Evolutionary conservation across 2,113 vertebrate species (phyloP).

Genomic region (Sylvietta virens): DNA sequence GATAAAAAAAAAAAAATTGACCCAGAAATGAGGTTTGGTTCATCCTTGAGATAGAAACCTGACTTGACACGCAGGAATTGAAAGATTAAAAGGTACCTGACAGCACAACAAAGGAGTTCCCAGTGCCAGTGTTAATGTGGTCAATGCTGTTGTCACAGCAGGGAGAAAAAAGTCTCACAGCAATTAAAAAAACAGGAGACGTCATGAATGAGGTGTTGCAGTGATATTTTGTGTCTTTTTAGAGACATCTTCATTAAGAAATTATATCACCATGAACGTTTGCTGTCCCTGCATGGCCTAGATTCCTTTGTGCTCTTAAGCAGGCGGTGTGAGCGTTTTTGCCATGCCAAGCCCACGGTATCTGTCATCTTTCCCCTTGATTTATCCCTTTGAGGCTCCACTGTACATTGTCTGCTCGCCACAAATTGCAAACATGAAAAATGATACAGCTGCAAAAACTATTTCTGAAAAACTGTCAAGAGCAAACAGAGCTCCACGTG

Average conservation of each 20-base stretch:
- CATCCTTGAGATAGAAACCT: background rate
- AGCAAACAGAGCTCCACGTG: background rate
- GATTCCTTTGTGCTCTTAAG: background rate
- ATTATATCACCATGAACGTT: background rate
- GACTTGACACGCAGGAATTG: background rate
- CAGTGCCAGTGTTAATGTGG: background rate
- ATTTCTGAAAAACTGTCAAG: background rate
- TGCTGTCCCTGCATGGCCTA: background rate
- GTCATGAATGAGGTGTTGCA: background rate
- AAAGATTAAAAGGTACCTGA: conserved; percentile 23
- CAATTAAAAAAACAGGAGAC: conserved; percentile 5
- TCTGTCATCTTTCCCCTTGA: background rate
- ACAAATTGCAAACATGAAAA: background rate
- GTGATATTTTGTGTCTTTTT: background rate
- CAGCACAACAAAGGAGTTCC: background rate
- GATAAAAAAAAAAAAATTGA: background rate
- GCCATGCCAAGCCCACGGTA: background rate
- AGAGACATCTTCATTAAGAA: background rate
- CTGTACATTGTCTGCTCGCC: background rate
- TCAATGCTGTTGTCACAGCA: background rate
- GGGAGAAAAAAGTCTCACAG: background rate
- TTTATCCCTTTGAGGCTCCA: background rate
- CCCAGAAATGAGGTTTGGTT: background rate
- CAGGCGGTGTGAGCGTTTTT: background rate
- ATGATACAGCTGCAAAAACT: conserved; percentile 11